Evolutionary conservation across 2,797 vertebrate genomes (phyloP).

Genomic region (Cygnus olor): DNA sequence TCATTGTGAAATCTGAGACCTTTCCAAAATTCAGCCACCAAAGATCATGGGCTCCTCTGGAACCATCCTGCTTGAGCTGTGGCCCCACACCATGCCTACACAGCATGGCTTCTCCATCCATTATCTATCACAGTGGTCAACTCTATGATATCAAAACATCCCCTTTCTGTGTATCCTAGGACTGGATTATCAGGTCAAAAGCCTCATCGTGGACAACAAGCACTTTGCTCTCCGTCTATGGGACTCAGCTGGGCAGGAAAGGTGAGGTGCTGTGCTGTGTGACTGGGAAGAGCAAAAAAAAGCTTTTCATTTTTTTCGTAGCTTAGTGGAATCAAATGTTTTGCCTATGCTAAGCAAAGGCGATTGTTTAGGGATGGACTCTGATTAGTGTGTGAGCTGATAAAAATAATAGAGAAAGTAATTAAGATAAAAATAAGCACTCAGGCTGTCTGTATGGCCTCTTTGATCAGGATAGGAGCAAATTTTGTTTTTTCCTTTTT

Average conservation of each 20-base stretch:
- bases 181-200: conserved; percentile 88
- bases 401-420: conserved; percentile 5
- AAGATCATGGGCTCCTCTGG: not conserved
- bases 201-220: conserved; percentile 83
- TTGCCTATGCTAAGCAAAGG: not conserved
- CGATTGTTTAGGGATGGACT: not conserved
- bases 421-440: conserved; percentile 3
- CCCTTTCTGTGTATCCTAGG: conserved; percentile 78
- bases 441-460: not conserved
- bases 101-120: not conserved
- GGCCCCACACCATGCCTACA: not conserved
- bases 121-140: not conserved
- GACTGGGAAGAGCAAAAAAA: not conserved
- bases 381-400: not conserved
- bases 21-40: not conserved
- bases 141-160: not conserved
- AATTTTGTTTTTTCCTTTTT: not conserved
- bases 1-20: not conserved
- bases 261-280: conserved; percentile 71
- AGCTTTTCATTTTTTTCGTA: not conserved
- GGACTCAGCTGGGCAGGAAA: conserved; percentile 97
- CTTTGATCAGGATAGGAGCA: not conserved
- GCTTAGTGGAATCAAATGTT: not conserved
- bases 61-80: not conserved
- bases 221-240: conserved; percentile 87